Evolutionary conservation across 2,113 vertebrate genomes (phyloP), one percentile per base, ranked within the genome.

Genomic region (Nettapus auritus): DNA sequence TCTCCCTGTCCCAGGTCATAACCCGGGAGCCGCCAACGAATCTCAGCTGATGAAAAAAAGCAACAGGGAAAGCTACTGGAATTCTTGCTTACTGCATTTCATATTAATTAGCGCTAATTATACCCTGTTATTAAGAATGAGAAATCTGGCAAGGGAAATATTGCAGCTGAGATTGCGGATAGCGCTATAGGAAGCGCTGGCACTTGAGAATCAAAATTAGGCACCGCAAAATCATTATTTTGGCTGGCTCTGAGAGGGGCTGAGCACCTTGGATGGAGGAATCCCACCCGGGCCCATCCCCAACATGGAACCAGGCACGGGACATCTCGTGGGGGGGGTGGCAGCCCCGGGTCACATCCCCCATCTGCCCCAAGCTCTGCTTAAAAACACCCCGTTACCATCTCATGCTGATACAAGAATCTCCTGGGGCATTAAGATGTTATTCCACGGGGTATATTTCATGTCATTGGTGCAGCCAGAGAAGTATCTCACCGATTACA

Each of bases 401-500:
- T 31, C 48, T 44, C 20, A 3, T 18, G 9, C 46, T 17, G 1
- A 2, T 40, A 60, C 21, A 6, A 6, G 55, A 63, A 52, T 9
- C 26, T 62, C 56, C 62, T 70, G 74, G 38, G 38, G 11, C 7
- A 0, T 40, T 4, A 19, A 21, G 62, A 9, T 23, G 28, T 25
- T 63, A 13, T 16, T 78, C 50, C 16, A 5, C 0, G 36, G 89
- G 52, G 9, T 26, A 8, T 36, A 50, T 3, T n/a, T 36, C 13
- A 0, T 57, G 11, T 34, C n/a, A 1, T 46, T 23, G 11, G 26
- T 4, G 16, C 17, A 7, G 4, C 7, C 80, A 40, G 63, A 52
- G 59, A 36, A 36, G 29, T 2, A 0, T 6, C 2, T 16, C 40
- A 1, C 14, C 1, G 80, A 1, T 33, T 1, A 2, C 73, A 33